Evolutionary conservation across 2,888 invertebrate genomes (phyloP), one percentile per base, ranked within the genome.

Genomic region (Meiosimyza platycephala): DNA sequence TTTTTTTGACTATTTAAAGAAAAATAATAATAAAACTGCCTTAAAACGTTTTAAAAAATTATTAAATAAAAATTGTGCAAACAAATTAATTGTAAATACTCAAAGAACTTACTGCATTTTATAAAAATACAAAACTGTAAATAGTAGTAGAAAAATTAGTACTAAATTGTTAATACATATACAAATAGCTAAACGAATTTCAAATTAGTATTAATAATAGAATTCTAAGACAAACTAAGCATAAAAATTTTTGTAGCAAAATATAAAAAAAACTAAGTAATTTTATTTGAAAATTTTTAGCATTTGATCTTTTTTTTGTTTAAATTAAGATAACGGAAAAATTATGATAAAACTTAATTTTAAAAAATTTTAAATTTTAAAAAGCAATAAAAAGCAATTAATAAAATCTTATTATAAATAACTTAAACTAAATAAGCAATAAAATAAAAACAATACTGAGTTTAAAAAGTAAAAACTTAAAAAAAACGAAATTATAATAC

Each of bases 11-110:
- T 54, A 16, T 62, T 18, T 62, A 16, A 52, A 72, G 69, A 71
- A 68, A 77, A 74, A 51, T 78, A 78, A 76, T 66, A 66, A 74
- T 73, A 74, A 80, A 82, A 82, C 81, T 83, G 82, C 82, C 82
- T 82, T 83, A 83, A 78, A 78, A 40, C 13, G 13, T 22, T 60
- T 33, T 33, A 33, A 60, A 60, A 12, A 40, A 48, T 63, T 16
- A 16, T 7, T 40, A 62, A 9, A 11, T 65, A 71, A 64, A 67
- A 15, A 40, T 40, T 18, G n/a, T 48, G 16, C 15, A 22, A 12
- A 57, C 15, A 22, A 54, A 54, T 7, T 18, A n/a, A 28, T 16
- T n/a, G 16, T 28, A 66, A 55, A 54, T 47, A 67, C 5, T 22
- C 48, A 55, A 40, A 67, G 7, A 12, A 22, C n/a, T 51, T 55